Conservation (phyloP, 2,888 invertebrate genomes). For the Seira ritae region DNA sequence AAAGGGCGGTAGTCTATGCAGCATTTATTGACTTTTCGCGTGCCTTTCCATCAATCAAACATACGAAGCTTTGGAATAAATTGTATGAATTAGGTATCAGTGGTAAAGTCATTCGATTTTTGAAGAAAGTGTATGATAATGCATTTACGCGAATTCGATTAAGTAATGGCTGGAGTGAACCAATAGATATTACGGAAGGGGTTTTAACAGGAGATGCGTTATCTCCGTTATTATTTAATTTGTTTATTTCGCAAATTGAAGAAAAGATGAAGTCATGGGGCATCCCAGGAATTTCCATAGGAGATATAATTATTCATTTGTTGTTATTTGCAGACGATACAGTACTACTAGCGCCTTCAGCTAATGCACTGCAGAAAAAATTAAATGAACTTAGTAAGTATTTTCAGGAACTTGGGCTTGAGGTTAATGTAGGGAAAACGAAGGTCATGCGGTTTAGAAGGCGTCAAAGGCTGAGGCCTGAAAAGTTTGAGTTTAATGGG, state of each 20-base stretch:
- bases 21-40: slow-evolving; percentile 60
- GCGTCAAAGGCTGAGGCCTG: slow-evolving; percentile 22
- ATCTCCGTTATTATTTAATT: slow-evolving; percentile 49
- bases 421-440: slow-evolving; percentile 56
- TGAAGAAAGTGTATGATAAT: slow-evolving; percentile 43
- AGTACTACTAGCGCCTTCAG: slow-evolving; percentile 30
- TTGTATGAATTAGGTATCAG: slow-evolving; percentile 42
- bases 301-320: slow-evolving; percentile 15
- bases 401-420: slow-evolving; percentile 16
- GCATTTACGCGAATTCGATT: slow-evolving; percentile 19
- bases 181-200: slow-evolving; percentile 51
- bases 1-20: slow-evolving; percentile 40
- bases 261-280: not conserved
- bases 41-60: slow-evolving; percentile 50
- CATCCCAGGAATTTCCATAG: not conserved
- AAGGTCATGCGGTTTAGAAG: slow-evolving; percentile 56
- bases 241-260: slow-evolving; percentile 56
- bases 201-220: slow-evolving; percentile 54
- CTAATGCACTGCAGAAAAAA: slow-evolving; percentile 46
- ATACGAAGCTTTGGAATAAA: slow-evolving; percentile 48
- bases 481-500: not conserved
- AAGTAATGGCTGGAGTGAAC: not conserved
- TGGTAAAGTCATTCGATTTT: slow-evolving; percentile 44
- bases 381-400: slow-evolving; percentile 30
- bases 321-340: slow-evolving; percentile 58